A percentile compares a stretch with the other conserved stretches of the same genome.
Conservation (phyloP, 2,888 invertebrate species). For the Carabus problematicus region DNA sequence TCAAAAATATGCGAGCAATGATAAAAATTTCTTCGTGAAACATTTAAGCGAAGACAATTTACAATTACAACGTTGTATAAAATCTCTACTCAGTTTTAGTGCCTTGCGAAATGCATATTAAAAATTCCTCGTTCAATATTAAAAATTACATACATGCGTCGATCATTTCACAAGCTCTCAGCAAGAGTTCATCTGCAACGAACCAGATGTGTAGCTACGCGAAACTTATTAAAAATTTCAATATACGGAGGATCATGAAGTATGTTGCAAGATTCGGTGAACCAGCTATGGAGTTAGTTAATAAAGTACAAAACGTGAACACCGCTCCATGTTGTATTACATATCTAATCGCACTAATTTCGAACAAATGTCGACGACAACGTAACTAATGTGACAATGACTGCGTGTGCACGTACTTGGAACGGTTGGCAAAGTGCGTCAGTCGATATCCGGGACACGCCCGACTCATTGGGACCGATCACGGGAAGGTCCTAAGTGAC, state of each 20-base stretch:
- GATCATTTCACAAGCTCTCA: too few species aligned
- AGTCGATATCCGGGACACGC: slow-evolving; percentile 13
- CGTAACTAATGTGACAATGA: not conserved
- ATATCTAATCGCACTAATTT: not conserved
- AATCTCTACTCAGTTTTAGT: too few species aligned
- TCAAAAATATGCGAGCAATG: too few species aligned
- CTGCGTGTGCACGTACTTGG: not conserved
- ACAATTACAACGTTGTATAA: too few species aligned
- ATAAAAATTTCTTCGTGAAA: too few species aligned
- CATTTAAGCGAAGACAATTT: too few species aligned
- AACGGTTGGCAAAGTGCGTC: not conserved
- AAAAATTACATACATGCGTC: too few species aligned
- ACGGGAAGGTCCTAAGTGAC: too few species aligned
- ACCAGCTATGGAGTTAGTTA: not conserved
- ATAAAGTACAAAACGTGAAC: slow-evolving; percentile 5
- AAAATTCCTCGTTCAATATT: too few species aligned
- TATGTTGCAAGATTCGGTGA: not conserved
- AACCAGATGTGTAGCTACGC: not conserved
- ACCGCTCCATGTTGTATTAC: not conserved
- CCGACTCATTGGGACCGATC: slow-evolving; percentile 4
- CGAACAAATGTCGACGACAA: slow-evolving; percentile 8
- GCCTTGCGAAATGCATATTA: too few species aligned
- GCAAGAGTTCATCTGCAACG: too few species aligned
- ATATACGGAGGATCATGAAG: slow-evolving; percentile 13
- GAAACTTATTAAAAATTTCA: slow-evolving; percentile 11